Evolutionary conservation across 2,113 vertebrate species (phyloP), one percentile per base, ranked within the genome.

Genomic region (Pluvialis apricaria): DNA sequence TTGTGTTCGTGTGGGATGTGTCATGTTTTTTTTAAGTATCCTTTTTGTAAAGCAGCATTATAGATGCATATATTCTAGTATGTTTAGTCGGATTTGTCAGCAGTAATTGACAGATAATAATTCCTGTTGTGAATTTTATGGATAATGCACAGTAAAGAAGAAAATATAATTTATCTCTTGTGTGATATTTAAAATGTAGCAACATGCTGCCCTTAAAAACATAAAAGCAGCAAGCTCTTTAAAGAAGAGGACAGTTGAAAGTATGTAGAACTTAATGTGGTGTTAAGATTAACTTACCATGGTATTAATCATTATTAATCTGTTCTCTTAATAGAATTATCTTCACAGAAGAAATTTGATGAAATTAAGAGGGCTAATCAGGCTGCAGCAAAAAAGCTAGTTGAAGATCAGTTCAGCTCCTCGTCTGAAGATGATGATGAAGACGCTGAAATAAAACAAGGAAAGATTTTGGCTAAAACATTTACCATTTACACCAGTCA

Each of bases 331-430:
- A 84, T 95, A 99, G 99, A 97, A n/a, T 84, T 95, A 20, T 97
- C 97, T 8, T 98, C 98, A 60, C 98, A 98, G 94, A 98, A 97
- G 80, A 99, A 98, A 96, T 99, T 99, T 81, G 99, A 99, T 85
- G 99, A 99, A 98, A 99, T 99, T 97, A 98, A 98, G 96, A 99
- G 97, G 92, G 98, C 99, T 57, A 98, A 99, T 97, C 99, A 99
- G 96, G 99, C 98, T 21, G 98, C 98, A 42, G 99, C 98, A 83
- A 98, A 98, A 97, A 98, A 99, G 82, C 71, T 99, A 58, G 97
- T 98, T 51, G 98, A 99, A 94, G 98, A 98, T 47, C 98, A 98
- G 0, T 92, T 98, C 81, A 98, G 98, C 96, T 99, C 99, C 61
- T 99, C 99, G 0, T 99, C 99, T 38, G 98, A 99, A 13, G 99